Evolutionary conservation across 1,140 invertebrate genomes (phyloP), one percentile per base, ranked within the genome.

Genomic region (Physella acuta): DNA sequence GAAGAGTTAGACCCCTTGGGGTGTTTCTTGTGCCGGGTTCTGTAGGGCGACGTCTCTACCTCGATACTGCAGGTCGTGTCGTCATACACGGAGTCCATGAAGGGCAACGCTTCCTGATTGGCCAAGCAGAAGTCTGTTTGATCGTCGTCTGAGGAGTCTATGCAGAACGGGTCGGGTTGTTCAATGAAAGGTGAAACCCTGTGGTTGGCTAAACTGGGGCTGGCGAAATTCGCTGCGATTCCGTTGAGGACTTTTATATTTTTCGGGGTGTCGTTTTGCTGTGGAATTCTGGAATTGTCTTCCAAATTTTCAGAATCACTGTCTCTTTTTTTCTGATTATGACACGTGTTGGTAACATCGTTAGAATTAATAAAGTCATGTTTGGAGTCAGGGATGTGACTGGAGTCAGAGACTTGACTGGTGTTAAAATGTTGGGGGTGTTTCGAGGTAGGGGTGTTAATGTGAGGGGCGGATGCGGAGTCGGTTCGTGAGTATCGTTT

Each of bases 171-270:
- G 30, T 28, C 20, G 3, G 64, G 53, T 26, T 1, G 30, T 3
- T 66, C 51, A 56, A 66, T 24, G 31, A 28, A 52, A n/a, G 53
- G 64, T 26, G 53, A 56, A 0, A 56, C 34, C 37, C 49, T 66
- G 24, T 36, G 30, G 14, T 33, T 39, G 20, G 51, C 4, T 5
- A 56, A 28, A 1, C 33, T 36, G 17, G 59, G 2, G 37, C 5
- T 26, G 17, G 59, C 34, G 24, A 61, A n/a, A 24, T 1, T 26
- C 4, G 24, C 4, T 3, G 33, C 16, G 1, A 61, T 20, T 28
- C 59, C 59, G 36, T 61, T 61, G 36, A 61, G 24, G 28, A 24
- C 4, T 28, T 34, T 61, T 31, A 44, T 44, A 39, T 14, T 44
- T 61, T 61, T 61, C 31, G 14, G 28, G 59, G 20, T 44, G 36